These are phyloP conservation scores for Ginglymostoma cirratum DNA, from an alignment of 2,113 vertebrate genomes.

Conservation along the genomic window DNA sequence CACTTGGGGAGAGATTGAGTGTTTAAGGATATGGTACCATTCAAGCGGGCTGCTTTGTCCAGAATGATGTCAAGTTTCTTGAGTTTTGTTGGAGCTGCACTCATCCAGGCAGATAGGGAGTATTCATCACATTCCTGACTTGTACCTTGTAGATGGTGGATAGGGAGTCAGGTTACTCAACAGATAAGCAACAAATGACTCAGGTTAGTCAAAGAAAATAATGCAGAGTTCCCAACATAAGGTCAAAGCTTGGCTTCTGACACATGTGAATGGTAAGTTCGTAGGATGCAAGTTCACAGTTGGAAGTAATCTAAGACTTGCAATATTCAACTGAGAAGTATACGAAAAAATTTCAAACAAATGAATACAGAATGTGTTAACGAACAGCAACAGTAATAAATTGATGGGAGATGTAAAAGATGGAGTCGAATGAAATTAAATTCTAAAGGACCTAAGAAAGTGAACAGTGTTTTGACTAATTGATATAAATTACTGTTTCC, in stretches of 20 bases:
- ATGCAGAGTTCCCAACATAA: background rate
- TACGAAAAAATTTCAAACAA: background rate
- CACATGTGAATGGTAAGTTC: background rate
- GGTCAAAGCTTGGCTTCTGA: background rate
- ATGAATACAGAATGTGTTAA: background rate
- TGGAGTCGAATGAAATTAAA: background rate
- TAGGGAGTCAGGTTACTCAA: no score
- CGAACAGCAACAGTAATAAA: background rate
- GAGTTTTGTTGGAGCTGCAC: no score
- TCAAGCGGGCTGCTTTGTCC: no score
- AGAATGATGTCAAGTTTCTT: no score
- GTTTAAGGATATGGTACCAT: no score
- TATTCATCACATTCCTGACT: no score
- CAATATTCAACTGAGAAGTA: background rate
- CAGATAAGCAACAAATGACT: background rate
- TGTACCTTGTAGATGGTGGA: no score
- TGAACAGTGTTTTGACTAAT: background rate
- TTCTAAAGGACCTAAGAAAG: background rate
- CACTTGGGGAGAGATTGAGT: no score
- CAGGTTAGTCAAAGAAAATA: background rate
- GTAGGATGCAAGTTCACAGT: background rate
- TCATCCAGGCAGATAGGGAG: no score
- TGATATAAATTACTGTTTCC: background rate
- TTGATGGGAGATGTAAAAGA: background rate
- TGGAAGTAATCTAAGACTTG: background rate